A percentile compares a stretch with the other conserved stretches of the same genome.
phyloP scores from a whole-genome alignment of 2,888 invertebrate species.

The Rhingia rostrata region DNA sequence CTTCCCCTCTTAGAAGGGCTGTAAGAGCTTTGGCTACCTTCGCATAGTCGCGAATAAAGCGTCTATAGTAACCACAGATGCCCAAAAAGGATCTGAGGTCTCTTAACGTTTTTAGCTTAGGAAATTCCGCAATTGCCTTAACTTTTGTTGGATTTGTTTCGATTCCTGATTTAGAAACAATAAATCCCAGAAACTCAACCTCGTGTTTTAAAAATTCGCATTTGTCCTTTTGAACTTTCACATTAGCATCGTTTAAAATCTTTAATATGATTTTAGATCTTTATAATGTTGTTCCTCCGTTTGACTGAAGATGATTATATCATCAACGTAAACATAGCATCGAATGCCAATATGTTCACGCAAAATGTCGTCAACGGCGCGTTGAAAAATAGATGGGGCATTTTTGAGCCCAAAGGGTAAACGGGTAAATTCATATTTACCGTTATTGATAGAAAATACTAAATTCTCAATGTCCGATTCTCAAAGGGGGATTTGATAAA shows the following conservation, averaged over 20 bases:
- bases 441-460: conserved; percentile 53
- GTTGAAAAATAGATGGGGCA: conserved; percentile 64
- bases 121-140: conserved; percentile 46
- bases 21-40: conserved; percentile 57
- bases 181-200: conserved; percentile 61
- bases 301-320: conserved; percentile 59
- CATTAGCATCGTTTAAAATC: conserved; percentile 26
- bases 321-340: conserved; percentile 64
- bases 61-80: conserved; percentile 35
- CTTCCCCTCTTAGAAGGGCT: conserved; percentile 57
- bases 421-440: no score
- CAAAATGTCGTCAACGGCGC: conserved; percentile 59
- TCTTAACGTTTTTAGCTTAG: conserved; percentile 43
- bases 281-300: conserved; percentile 40
- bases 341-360: conserved; percentile 39
- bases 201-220: conserved; percentile 55
- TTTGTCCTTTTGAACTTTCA: conserved; percentile 61
- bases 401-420: no score
- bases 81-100: conserved; percentile 44
- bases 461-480: conserved; percentile 56
- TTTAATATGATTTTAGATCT: conserved; percentile 50
- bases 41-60: conserved; percentile 55
- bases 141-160: conserved; percentile 56
- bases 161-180: conserved; percentile 55
- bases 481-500: no score